phyloP scores from a whole-genome alignment of 2,797 vertebrate genomes.

The Oreortyx pictus region DNA sequence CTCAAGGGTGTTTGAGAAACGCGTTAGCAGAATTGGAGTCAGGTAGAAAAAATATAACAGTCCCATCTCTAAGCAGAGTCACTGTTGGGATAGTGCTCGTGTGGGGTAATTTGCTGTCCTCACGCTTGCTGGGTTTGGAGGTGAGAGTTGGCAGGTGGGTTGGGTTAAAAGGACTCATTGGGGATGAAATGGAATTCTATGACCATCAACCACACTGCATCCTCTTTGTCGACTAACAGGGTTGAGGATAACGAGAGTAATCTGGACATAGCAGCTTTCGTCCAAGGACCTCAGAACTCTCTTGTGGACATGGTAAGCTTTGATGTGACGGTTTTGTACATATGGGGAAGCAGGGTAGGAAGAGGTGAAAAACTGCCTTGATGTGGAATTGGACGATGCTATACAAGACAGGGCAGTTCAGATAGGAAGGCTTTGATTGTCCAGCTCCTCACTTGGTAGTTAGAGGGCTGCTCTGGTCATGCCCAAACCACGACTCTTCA shows the following conservation, averaged over 20 bases:
- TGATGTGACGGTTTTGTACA: accelerated
- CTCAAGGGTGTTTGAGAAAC: neutral
- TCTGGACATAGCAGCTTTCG: neutral
- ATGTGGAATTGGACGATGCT: neutral
- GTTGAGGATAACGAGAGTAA: neutral
- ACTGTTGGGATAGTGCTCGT: neutral
- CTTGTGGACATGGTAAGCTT: neutral
- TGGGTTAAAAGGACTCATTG: neutral
- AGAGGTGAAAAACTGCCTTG: neutral
- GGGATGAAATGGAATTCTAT: neutral
- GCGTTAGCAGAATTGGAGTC: neutral
- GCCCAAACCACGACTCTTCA: neutral
- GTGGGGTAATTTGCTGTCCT: neutral
- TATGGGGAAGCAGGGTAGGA: neutral
- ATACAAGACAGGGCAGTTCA: neutral
- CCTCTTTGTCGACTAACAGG: slow-evolving; percentile 27
- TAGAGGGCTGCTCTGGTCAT: neutral
- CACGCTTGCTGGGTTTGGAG: neutral
- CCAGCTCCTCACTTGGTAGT: neutral
- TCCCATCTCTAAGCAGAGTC: neutral
- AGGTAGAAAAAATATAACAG: neutral
- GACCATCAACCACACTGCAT: neutral
- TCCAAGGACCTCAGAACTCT: neutral
- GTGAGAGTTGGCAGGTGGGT: neutral
- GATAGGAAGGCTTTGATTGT: neutral